Conservation (phyloP, 2,797 vertebrate species). For the Pseudochirops corinnae region DNA sequence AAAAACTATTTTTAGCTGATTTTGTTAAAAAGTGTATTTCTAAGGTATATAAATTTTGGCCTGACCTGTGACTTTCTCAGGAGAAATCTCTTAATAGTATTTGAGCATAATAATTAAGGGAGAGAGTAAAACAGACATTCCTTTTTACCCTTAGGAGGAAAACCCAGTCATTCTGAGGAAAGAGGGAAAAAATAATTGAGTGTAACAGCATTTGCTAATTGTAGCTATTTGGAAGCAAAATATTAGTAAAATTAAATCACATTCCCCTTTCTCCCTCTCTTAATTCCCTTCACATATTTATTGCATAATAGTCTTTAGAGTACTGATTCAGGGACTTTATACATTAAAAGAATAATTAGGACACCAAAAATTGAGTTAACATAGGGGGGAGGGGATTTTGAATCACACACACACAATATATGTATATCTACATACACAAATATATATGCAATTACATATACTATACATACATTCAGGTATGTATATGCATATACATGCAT, state of each 20-base stretch:
- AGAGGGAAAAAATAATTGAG: conserved; percentile 55
- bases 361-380: conserved; percentile 35
- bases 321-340: neutral
- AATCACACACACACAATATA: too few species aligned
- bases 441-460: neutral
- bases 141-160: conserved; percentile 66
- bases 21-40: conserved; percentile 7
- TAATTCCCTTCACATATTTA: conserved; percentile 35
- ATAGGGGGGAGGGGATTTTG: neutral
- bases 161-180: conserved; percentile 63
- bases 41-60: conserved; percentile 65
- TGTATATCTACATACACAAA: neutral
- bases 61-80: conserved; percentile 53
- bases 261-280: neutral
- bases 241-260: conserved; percentile 42
- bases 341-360: conserved; percentile 32
- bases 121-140: conserved; percentile 63
- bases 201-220: conserved; percentile 61
- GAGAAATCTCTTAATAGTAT: conserved; percentile 67
- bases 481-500: neutral
- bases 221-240: conserved; percentile 46
- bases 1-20: conserved; percentile 27
- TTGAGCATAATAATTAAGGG: conserved; percentile 73
- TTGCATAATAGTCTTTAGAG: conserved; percentile 50
- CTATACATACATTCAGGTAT: neutral